Conservation (phyloP, 2,113 vertebrate species). For the Sclerurus mexicanus region DNA sequence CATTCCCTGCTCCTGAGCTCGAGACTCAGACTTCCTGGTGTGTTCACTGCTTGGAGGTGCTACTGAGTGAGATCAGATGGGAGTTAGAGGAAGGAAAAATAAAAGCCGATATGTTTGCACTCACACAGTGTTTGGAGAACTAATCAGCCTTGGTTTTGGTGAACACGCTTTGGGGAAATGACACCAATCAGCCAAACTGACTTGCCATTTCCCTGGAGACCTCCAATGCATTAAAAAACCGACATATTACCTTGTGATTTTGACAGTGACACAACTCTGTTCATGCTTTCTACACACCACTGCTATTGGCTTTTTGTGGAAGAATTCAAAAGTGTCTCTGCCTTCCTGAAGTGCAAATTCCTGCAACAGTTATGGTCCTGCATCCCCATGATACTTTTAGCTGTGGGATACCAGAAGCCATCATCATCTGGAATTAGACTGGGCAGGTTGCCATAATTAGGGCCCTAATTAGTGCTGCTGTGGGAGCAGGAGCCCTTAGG, state of each 20-base stretch:
- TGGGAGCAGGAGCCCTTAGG: not conserved
- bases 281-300: not conserved
- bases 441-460: not conserved
- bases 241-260: not conserved
- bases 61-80: not conserved
- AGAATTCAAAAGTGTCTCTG: not conserved
- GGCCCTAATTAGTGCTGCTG: not conserved
- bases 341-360: not conserved
- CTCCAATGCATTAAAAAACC: not conserved
- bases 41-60: not conserved
- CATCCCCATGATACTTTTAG: not conserved
- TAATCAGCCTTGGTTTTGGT: not conserved
- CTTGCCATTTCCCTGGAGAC: not conserved
- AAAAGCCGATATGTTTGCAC: not conserved
- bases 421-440: not conserved
- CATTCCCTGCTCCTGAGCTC: not conserved
- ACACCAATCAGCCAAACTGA: not conserved
- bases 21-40: not conserved
- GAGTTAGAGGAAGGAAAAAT: not conserved
- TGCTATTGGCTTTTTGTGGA: not conserved
- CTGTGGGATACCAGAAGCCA: not conserved
- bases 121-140: not conserved
- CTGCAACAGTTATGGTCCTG: not conserved
- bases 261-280: not conserved
- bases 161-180: not conserved